phyloP scores from a whole-genome alignment of 2,888 invertebrate genomes.

The Hypomecis punctinalis region DNA sequence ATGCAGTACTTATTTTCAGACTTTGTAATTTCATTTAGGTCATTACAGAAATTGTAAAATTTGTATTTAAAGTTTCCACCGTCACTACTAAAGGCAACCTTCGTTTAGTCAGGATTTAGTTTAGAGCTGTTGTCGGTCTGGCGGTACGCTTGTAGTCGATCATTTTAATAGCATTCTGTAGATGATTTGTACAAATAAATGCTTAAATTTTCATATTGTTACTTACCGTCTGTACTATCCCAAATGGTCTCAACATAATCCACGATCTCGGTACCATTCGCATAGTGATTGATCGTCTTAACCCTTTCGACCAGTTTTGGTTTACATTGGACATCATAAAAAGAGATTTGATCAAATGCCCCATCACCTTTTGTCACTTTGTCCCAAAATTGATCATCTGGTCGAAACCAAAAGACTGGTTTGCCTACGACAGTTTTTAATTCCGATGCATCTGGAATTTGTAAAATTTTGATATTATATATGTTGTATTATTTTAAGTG shows the following conservation, averaged over 20 bases:
- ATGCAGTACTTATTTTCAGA: too few species aligned
- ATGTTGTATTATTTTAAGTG: too few species aligned
- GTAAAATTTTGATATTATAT: too few species aligned
- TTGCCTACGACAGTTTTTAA: slow-evolving; percentile 13
- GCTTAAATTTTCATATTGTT: not conserved
- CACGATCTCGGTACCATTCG: slow-evolving; percentile 64
- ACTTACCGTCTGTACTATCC: slow-evolving; percentile 31
- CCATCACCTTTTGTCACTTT: slow-evolving; percentile 34
- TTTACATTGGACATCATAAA: slow-evolving; percentile 52
- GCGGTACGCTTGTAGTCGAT: too few species aligned
- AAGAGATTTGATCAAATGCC: slow-evolving; percentile 48
- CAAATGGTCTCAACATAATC: slow-evolving; percentile 48
- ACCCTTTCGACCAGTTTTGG: slow-evolving; percentile 50
- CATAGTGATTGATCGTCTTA: slow-evolving; percentile 52
- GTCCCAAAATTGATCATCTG: slow-evolving; percentile 35
- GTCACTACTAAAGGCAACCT: too few species aligned
- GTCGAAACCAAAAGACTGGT: slow-evolving; percentile 26
- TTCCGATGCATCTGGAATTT: slow-evolving; percentile 23
- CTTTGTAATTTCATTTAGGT: too few species aligned
- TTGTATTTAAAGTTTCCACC: too few species aligned
- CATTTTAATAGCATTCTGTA: too few species aligned
- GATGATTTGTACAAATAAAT: not conserved
- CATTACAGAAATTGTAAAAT: too few species aligned
- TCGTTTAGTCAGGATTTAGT: too few species aligned
- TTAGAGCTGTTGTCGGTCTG: too few species aligned